Evolutionary conservation across 2,113 vertebrate species (phyloP), one percentile per base, ranked within the genome.

Genomic region (Pseudorectes ferrugineus): DNA sequence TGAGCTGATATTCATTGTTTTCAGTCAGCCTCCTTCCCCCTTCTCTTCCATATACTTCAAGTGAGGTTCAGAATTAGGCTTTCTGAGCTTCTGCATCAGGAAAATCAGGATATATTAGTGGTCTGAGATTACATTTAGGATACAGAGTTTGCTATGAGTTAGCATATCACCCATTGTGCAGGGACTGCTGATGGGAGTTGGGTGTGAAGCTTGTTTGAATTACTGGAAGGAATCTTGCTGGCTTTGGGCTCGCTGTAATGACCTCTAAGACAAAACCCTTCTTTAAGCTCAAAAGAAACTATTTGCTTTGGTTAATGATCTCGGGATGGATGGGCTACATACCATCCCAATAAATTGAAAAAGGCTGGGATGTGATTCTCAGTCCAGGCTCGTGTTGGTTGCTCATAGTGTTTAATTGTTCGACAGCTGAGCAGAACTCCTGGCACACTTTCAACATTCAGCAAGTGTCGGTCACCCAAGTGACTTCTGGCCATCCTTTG

Each of bases 1-100:
- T 18, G 65, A 92, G 55, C 46, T 86, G 93, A 77, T 91, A 25
- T 17, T 87, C 67, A 52, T 62, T 79, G 81, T 82, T 91, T 91
- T 86, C 54, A 73, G 48, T 33, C 74, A 80, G 55, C 26, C 2
- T 23, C n/a, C 67, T 76, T 33, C 55, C 45, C 42, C 6, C 3
- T 70, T 45, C 26, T 70, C 35, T n/a, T 78, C 52, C 20, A 6
- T 0, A 1, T 6, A 5, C 54, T 76, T 82, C 46, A 73, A 54
- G 43, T 3, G 3, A 55, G 40, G 35, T 36, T 79, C 6, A 54
- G 67, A 79, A 45, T 74, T n/a, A n/a, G 28, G 12, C 29, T 86
- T 82, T 82, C 38, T 63, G 52, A 78, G 29, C 24, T 89, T 43
- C 43, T 61, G 2, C 36, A 48, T 15, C 10, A 43, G 26, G 28